Evolutionary conservation across 2,888 invertebrate genomes (phyloP).

Genomic region (Apamea epomidion): DNA sequence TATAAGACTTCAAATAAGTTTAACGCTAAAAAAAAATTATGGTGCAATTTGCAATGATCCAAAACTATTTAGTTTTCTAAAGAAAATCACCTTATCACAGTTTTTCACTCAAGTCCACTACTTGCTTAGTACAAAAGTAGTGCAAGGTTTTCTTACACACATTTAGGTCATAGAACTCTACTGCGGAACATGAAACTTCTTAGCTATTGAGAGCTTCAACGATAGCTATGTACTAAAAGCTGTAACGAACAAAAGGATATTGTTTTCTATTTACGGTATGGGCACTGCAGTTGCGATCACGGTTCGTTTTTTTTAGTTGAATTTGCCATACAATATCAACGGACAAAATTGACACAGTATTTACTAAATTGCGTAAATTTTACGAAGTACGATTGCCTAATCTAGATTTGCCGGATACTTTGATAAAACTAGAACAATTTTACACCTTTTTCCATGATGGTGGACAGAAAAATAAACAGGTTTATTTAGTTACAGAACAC

Average conservation of each 20-base stretch:
- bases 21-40: background rate
- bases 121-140: constrained; percentile 5
- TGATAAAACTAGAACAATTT: background rate
- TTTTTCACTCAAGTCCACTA: background rate
- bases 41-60: background rate
- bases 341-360: too few species aligned
- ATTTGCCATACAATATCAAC: background rate
- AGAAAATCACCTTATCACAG: background rate
- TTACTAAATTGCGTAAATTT: too few species aligned
- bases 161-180: constrained; percentile 6
- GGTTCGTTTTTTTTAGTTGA: background rate
- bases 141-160: background rate
- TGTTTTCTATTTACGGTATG: background rate
- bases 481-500: too few species aligned
- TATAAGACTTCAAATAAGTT: background rate
- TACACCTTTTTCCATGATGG: background rate
- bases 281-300: background rate
- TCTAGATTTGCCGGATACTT: background rate
- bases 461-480: background rate
- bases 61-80: background rate
- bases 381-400: too few species aligned
- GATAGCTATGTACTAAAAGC: constrained; percentile 7
- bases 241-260: constrained; percentile 17
- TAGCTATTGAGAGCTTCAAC: constrained; percentile 6
- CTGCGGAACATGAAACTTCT: constrained; percentile 23